Evolutionary conservation across 2,113 vertebrate species (phyloP).

Genomic region (Motacilla tschutschensis): DNA sequence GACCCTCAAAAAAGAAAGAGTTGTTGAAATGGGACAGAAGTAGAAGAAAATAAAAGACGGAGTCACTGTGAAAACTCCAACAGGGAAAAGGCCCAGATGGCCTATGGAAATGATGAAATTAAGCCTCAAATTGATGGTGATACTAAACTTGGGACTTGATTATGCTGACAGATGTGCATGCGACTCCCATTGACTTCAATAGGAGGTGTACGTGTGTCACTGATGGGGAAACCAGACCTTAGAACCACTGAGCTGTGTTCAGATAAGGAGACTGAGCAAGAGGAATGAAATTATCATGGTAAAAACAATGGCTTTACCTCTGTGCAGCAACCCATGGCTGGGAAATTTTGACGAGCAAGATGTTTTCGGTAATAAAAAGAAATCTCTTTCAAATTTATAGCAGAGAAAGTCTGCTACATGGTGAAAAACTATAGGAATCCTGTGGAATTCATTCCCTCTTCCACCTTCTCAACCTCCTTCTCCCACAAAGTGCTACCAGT

Average conservation of each 20-base stretch:
- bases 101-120: conserved; percentile 53
- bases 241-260: conserved; percentile 2
- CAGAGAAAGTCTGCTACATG: not conserved
- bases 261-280: not conserved
- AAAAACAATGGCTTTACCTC: not conserved
- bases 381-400: not conserved
- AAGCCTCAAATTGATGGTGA: conserved; percentile 49
- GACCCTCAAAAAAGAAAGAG: not conserved
- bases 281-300: not conserved
- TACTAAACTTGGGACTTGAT: conserved; percentile 56
- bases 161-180: conserved; percentile 49
- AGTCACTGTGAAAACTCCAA: conserved; percentile 13
- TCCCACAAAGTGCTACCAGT: not conserved
- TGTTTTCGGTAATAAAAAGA: not conserved
- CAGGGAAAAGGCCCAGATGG: conserved; percentile 46
- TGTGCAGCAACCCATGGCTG: not conserved
- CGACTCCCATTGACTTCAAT: conserved; percentile 17
- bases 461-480: not conserved
- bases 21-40: not conserved
- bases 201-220: not conserved
- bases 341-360: accelerated
- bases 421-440: not conserved
- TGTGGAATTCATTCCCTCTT: not conserved
- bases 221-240: not conserved
- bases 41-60: not conserved